Percentiles rank a stretch among this genome's conserved stretches.
phyloP scores from a whole-genome alignment of 1,140 invertebrate genomes.

The Maniola jurtina region DNA sequence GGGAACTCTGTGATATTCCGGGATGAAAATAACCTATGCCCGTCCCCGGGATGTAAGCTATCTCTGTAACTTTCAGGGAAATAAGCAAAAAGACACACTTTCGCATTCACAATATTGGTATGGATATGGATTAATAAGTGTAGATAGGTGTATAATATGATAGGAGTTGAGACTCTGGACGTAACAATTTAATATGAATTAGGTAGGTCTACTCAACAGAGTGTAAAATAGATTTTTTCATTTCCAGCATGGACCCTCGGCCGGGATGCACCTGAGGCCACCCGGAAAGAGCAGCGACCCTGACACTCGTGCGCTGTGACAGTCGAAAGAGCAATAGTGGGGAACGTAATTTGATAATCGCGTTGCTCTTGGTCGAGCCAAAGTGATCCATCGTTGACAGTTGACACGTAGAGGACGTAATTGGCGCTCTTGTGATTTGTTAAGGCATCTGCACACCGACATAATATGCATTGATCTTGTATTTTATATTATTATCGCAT shows the following conservation, averaged over 20 bases:
- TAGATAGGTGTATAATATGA: too few species aligned
- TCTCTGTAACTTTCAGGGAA: too few species aligned
- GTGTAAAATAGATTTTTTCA: constrained; percentile 30
- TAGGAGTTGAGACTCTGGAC: not conserved
- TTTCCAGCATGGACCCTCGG: constrained; percentile 34
- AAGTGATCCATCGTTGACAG: constrained; percentile 34
- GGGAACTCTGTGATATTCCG: too few species aligned
- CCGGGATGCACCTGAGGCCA: constrained; percentile 47
- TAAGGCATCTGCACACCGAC: not conserved
- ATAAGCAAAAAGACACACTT: too few species aligned
- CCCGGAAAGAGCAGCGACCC: constrained; percentile 63
- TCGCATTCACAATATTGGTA: too few species aligned
- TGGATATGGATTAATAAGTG: too few species aligned
- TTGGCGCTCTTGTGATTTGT: constrained; percentile 2
- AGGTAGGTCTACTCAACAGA: not conserved
- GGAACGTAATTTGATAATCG: constrained; percentile 72
- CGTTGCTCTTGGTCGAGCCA: constrained; percentile 39
- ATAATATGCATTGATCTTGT: not conserved
- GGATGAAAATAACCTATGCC: too few species aligned
- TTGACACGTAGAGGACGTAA: constrained; percentile 35
- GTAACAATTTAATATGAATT: constrained; percentile 10
- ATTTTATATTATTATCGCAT: too few species aligned
- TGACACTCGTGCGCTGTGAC: constrained; percentile 39
- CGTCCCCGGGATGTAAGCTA: too few species aligned
- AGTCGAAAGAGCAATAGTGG: constrained; percentile 65